Percentiles rank a stretch among this genome's conserved stretches.
Conservation (phyloP, 2,797 vertebrate species). For the Discoglossus pictus region DNA sequence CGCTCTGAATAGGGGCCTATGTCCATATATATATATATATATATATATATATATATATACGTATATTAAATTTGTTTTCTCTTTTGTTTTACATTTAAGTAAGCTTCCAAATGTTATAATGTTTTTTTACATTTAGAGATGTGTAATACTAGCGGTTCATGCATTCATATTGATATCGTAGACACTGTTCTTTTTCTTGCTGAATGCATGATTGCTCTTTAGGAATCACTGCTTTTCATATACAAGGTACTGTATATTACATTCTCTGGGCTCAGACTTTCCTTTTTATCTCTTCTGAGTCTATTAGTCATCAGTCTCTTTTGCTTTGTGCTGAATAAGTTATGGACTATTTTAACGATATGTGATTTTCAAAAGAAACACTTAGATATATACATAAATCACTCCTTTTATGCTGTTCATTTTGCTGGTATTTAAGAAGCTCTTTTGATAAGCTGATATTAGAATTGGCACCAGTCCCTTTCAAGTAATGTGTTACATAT, state of each 20-base stretch:
- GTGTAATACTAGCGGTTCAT: no score
- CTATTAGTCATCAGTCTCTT: constrained; percentile 43
- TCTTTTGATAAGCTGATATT: constrained; percentile 43
- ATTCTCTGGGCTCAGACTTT: constrained; percentile 25
- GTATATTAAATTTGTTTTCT: background rate
- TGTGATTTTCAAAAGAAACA: constrained; percentile 46
- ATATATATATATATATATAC: background rate
- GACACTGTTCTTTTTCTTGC: background rate
- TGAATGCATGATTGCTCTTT: constrained; percentile 26
- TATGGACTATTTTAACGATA: constrained; percentile 47
- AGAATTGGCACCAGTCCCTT: constrained; percentile 34
- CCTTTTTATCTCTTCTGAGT: constrained; percentile 41
- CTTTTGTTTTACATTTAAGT: background rate
- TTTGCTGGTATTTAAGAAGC: constrained; percentile 22
- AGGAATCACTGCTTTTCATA: constrained; percentile 29
- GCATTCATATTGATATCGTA: constrained; percentile 20
- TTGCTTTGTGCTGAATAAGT: constrained; percentile 46
- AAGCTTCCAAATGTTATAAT: background rate
- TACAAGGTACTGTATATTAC: constrained; percentile 12
- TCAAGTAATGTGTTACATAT: constrained; percentile 25
- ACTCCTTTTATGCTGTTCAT: constrained; percentile 28
- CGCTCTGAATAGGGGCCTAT: background rate
- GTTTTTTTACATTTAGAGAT: background rate
- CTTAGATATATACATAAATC: constrained; percentile 46
- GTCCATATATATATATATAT: background rate